Evolutionary conservation across 1,140 invertebrate genomes (phyloP).

Genomic region (Saxidomus purpurata): DNA sequence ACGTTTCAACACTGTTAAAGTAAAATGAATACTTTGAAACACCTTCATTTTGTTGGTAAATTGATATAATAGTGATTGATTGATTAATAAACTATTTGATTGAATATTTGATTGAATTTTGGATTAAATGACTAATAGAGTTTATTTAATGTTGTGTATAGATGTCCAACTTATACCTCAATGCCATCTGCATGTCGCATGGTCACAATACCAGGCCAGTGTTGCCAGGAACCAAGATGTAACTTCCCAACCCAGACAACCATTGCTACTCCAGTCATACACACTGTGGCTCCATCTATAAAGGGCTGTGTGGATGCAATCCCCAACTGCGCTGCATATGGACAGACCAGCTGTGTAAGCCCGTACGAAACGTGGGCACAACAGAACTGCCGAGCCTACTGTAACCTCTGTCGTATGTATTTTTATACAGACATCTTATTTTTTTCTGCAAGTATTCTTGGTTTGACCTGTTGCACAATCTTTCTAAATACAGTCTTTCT

Average conservation of each 20-base stretch:
- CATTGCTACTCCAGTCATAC: slow-evolving; percentile 7
- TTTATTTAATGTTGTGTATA: too few species aligned
- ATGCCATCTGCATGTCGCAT: slow-evolving; percentile 60
- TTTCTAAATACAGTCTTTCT: too few species aligned
- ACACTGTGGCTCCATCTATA: slow-evolving; percentile 40
- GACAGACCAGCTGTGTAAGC: slow-evolving; percentile 57
- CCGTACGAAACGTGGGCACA: slow-evolving; percentile 75
- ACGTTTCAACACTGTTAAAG: background rate
- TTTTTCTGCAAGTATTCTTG: background rate
- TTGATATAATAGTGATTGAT: too few species aligned
- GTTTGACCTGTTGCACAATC: background rate
- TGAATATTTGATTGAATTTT: too few species aligned
- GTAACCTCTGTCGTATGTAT: slow-evolving; percentile 76
- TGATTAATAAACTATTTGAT: too few species aligned
- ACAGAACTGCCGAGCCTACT: slow-evolving; percentile 76
- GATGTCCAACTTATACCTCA: slow-evolving; percentile 72
- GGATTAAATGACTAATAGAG: too few species aligned
- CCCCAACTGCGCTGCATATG: slow-evolving; percentile 69
- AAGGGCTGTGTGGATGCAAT: slow-evolving; percentile 51
- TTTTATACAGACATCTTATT: too few species aligned
- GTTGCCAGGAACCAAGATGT: slow-evolving; percentile 76
- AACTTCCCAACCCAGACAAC: slow-evolving; percentile 43
- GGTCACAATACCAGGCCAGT: slow-evolving; percentile 73
- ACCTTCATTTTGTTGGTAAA: background rate
- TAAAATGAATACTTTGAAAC: background rate